Evolutionary conservation across 2,113 vertebrate species (phyloP).

Genomic region (Calypte anna): DNA sequence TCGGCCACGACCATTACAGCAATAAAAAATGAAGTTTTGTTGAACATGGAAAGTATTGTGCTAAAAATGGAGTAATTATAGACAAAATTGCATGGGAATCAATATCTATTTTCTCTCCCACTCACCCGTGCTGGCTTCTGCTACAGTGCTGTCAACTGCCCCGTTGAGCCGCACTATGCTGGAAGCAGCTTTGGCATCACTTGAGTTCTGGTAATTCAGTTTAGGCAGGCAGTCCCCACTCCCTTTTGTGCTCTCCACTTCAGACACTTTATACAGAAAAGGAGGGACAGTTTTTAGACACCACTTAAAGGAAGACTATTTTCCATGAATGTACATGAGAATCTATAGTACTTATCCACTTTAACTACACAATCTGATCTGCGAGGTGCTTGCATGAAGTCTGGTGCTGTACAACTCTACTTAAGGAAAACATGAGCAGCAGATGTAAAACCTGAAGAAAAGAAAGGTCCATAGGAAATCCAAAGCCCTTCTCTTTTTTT

Average conservation of each 20-base stretch:
- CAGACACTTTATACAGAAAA: conserved; percentile 74
- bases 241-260: conserved; percentile 79
- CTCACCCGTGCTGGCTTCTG: conserved; percentile 64
- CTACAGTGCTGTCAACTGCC: background rate
- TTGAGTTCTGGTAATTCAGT: conserved; percentile 65
- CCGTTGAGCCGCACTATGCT: conserved; percentile 76
- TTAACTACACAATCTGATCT: too few species aligned
- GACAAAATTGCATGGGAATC: background rate
- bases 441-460: too few species aligned
- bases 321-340: too few species aligned
- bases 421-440: too few species aligned
- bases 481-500: too few species aligned
- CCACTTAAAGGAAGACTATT: too few species aligned
- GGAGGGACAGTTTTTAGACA: background rate
- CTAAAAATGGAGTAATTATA: fast-evolving
- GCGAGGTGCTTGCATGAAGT: too few species aligned
- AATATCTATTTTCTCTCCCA: background rate
- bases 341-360: too few species aligned
- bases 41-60: background rate
- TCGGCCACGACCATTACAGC: background rate
- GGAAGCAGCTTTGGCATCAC: conserved; percentile 1
- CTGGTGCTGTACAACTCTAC: too few species aligned
- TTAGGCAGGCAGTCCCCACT: conserved; percentile 79
- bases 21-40: background rate
- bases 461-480: too few species aligned